Evolutionary conservation across 2,113 vertebrate genomes (phyloP).

Genomic region (Junco hyemalis): DNA sequence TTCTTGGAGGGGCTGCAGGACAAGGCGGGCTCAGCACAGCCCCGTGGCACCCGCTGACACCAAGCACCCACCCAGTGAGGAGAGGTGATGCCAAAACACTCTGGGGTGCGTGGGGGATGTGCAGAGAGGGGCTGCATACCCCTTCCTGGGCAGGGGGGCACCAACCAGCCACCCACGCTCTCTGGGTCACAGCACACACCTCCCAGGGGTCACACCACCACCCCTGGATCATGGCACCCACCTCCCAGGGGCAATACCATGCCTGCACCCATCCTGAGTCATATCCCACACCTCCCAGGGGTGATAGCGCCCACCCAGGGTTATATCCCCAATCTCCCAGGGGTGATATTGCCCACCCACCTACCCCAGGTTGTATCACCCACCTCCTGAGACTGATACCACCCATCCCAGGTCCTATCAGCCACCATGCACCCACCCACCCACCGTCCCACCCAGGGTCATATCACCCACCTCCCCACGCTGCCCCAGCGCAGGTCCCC

Average conservation of each 20-base stretch:
- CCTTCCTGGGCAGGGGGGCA: neutral
- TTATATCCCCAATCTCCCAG: neutral
- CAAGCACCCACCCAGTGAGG: rapidly evolving
- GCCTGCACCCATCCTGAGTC: neutral
- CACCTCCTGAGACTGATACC: neutral
- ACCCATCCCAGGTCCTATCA: neutral
- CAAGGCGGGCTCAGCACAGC: rapidly evolving
- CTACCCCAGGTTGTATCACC: neutral
- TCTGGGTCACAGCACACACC: neutral
- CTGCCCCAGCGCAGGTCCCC: rapidly evolving
- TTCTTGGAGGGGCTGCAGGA: slow-evolving; percentile 83
- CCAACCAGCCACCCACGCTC: neutral
- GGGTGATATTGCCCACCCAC: neutral
- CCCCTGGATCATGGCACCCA: neutral
- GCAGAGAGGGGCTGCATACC: rapidly evolving
- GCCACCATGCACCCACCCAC: neutral
- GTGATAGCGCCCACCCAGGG: neutral
- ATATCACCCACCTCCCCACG: neutral
- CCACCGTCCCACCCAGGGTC: neutral
- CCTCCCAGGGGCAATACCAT: neutral
- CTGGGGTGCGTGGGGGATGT: neutral
- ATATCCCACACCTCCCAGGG: no score
- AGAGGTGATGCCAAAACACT: neutral
- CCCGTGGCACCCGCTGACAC: rapidly evolving
- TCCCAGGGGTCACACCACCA: neutral